phyloP scores from a whole-genome alignment of 2,888 invertebrate species.

The Drosophila putrida region DNA sequence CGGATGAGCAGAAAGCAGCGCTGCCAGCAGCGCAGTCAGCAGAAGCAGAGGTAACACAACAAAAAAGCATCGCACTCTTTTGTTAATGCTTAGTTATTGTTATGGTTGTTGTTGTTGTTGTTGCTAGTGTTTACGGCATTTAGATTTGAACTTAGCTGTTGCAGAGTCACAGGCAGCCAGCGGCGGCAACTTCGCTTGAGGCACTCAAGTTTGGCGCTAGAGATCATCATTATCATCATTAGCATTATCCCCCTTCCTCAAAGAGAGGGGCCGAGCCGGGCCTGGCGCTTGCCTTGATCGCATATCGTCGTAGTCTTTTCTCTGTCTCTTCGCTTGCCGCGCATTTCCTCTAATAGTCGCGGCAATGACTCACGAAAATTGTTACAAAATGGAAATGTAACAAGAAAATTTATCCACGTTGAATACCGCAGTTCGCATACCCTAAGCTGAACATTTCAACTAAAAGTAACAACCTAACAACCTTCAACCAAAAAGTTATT shows the following conservation, averaged over 20 bases:
- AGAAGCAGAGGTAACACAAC: slow-evolving; percentile 31
- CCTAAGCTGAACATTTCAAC: slow-evolving; percentile 19
- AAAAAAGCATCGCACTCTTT: slow-evolving; percentile 53
- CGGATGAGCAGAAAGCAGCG: slow-evolving; percentile 73
- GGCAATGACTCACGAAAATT: slow-evolving; percentile 75
- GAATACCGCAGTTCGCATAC: slow-evolving; percentile 18
- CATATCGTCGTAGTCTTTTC: slow-evolving; percentile 29
- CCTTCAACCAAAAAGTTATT: no score
- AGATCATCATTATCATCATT: slow-evolving; percentile 74
- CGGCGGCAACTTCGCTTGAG: slow-evolving; percentile 31
- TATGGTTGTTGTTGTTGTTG: slow-evolving; percentile 25
- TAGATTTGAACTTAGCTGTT: slow-evolving; percentile 68
- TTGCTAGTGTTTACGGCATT: slow-evolving; percentile 64
- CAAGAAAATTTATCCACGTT: slow-evolving; percentile 4
- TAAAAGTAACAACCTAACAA: not conserved
- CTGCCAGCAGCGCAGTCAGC: slow-evolving; percentile 44
- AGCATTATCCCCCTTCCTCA: slow-evolving; percentile 36
- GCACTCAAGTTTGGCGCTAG: slow-evolving; percentile 65
- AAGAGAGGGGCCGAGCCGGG: not conserved
- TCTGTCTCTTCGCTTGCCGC: slow-evolving; percentile 26
- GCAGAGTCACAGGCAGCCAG: not conserved
- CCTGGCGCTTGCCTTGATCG: slow-evolving; percentile 53
- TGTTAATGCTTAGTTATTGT: slow-evolving; percentile 36
- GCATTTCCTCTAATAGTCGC: slow-evolving; percentile 54
- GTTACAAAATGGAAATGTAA: slow-evolving; percentile 55